phyloP scores from a whole-genome alignment of 2,797 vertebrate species.

The Perdix hodgsoniae region DNA sequence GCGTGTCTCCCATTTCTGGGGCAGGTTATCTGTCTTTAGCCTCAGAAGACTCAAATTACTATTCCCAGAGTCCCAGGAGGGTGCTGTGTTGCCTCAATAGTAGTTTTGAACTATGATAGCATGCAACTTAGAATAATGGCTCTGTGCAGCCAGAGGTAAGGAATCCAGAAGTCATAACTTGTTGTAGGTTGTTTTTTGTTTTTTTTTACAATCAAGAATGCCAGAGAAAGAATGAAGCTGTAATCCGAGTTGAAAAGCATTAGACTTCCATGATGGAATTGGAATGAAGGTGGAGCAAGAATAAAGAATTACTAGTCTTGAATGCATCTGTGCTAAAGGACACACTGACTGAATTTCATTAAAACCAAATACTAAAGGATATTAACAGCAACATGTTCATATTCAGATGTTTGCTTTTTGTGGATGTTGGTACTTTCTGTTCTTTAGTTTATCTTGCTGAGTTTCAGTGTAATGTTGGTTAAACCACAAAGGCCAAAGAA shows the following conservation, averaged over 20 bases:
- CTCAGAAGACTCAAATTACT: not conserved
- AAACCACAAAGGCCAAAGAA: constrained; percentile 1
- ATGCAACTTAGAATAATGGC: not conserved
- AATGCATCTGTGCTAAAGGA: not conserved
- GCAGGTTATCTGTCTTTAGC: not conserved
- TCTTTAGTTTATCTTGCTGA: not conserved
- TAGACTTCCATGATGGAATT: not conserved
- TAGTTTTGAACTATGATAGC: not conserved
- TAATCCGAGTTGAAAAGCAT: not conserved
- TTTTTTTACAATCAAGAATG: not conserved
- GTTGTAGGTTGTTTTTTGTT: too few relatives aligned
- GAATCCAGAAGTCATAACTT: not conserved
- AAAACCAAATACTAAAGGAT: not conserved
- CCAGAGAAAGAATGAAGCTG: not conserved
- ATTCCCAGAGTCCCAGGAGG: not conserved
- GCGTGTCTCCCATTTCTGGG: not conserved
- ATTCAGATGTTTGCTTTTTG: not conserved
- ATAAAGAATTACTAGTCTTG: not conserved
- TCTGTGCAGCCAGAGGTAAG: not conserved
- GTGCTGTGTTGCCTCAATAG: not conserved
- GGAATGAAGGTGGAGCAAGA: not conserved
- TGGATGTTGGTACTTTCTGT: not conserved
- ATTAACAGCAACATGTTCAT: not conserved
- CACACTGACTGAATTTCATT: not conserved
- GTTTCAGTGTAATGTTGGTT: constrained; percentile 15